These are phyloP conservation scores for Caenorhabditis japonica DNA, from an alignment of 2,888 invertebrate genomes.

Conservation along the genomic window DNA sequence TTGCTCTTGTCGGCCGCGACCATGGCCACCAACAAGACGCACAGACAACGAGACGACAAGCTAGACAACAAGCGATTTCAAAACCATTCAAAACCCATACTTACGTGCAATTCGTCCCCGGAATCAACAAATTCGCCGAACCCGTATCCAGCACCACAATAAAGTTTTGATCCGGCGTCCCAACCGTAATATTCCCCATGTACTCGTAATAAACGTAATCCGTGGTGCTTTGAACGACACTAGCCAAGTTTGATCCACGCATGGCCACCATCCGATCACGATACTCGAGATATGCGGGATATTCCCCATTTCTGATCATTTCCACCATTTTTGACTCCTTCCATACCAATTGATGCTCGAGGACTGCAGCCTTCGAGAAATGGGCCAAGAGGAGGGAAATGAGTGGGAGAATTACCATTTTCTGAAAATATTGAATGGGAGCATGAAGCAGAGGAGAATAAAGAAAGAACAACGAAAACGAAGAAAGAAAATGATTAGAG, in stretches of 20 bases:
- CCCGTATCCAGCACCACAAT: slow-evolving; percentile 60
- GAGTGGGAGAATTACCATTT: slow-evolving; percentile 7
- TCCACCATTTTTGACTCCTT: slow-evolving; percentile 44
- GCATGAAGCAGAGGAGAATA: not conserved
- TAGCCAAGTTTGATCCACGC: slow-evolving; percentile 18
- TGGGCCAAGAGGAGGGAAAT: slow-evolving; percentile 8
- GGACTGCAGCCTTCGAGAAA: slow-evolving; percentile 53
- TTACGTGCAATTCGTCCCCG: slow-evolving; percentile 57
- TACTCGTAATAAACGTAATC: slow-evolving; percentile 59
- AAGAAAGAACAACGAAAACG: not conserved
- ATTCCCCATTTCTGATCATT: slow-evolving; percentile 56
- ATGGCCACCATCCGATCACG: slow-evolving; percentile 10
- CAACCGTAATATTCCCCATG: slow-evolving; percentile 59
- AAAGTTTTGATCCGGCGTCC: slow-evolving; percentile 60
- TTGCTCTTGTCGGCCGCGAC: too few species aligned
- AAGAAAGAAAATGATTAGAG: slow-evolving; percentile 7
- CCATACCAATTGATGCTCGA: slow-evolving; percentile 47
- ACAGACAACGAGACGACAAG: too few species aligned
- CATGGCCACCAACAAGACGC: too few species aligned
- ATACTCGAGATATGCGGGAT: slow-evolving; percentile 45
- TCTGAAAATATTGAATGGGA: not conserved
- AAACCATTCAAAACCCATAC: slow-evolving; percentile 7
- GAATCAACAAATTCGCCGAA: slow-evolving; percentile 58
- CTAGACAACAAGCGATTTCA: too few species aligned
- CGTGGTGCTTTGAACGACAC: slow-evolving; percentile 30